Evolutionary conservation across 2,797 vertebrate genomes (phyloP).

Genomic region (Crenuchus spilurus): DNA sequence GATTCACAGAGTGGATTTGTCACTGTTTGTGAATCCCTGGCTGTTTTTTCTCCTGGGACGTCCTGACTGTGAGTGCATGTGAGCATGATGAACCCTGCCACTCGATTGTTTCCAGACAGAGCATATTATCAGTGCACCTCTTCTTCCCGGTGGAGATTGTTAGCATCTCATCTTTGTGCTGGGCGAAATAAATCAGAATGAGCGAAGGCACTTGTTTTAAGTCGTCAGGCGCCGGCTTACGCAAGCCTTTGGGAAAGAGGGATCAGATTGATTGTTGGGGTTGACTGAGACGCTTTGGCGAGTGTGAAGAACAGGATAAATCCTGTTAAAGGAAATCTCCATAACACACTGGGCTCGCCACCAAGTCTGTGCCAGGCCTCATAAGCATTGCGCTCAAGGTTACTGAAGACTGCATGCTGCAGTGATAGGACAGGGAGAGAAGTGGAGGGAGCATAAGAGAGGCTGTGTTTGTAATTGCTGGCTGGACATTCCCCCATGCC

Average conservation of each 20-base stretch:
- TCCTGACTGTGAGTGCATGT: conserved; percentile 25
- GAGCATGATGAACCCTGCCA: conserved; percentile 32
- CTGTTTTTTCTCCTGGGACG: not conserved
- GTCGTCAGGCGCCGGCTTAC: conserved; percentile 67
- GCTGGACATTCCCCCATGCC: conserved; percentile 45
- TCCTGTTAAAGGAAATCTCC: conserved; percentile 70
- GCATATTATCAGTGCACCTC: conserved; percentile 45
- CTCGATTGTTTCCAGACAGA: conserved; percentile 41
- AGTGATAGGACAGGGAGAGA: conserved; percentile 40
- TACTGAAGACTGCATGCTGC: conserved; percentile 43
- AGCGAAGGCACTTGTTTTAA: conserved; percentile 74
- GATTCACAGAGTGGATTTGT: conserved; percentile 6
- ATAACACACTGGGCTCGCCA: conserved; percentile 56
- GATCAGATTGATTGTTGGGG: conserved; percentile 73
- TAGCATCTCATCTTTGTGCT: conserved; percentile 69
- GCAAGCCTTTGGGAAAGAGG: conserved; percentile 64
- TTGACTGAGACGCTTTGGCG: conserved; percentile 59
- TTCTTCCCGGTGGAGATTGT: conserved; percentile 70
- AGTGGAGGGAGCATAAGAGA: conserved; percentile 52
- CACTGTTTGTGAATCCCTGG: conserved; percentile 2
- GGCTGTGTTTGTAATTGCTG: conserved; percentile 57
- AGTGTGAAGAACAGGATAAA: conserved; percentile 64
- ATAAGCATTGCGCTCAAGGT: conserved; percentile 43
- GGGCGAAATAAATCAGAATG: conserved; percentile 75
- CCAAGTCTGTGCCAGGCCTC: conserved; percentile 27